A percentile compares a stretch with the other conserved stretches of the same genome.
Evolutionary conservation across 2,888 invertebrate species (phyloP).

Genomic region (Lithodes maja): DNA sequence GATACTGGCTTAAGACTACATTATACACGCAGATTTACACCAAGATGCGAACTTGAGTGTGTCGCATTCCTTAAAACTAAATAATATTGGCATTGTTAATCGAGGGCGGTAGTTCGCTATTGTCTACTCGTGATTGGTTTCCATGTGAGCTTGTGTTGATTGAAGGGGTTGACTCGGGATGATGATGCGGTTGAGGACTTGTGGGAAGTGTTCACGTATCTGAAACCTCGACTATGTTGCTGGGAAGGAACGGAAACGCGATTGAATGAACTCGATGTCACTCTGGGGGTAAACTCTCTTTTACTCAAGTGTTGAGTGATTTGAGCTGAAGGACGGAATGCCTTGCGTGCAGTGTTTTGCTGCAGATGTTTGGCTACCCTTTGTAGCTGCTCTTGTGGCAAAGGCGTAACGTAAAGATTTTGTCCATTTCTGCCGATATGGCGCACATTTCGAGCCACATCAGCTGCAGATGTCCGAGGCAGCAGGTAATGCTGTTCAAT

Average conservation of each 20-base stretch:
- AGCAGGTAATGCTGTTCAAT: conserved; percentile 25
- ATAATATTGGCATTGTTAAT: conserved; percentile 23
- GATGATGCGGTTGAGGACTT: conserved; percentile 19
- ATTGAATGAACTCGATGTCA: neutral
- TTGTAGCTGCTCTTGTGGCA: conserved; percentile 6
- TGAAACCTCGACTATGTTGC: neutral
- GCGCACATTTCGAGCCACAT: conserved; percentile 13
- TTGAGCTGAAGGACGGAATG: conserved; percentile 40
- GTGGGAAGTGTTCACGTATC: conserved; percentile 8
- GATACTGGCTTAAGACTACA: neutral
- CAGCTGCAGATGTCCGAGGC: neutral
- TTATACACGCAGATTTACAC: conserved; percentile 4
- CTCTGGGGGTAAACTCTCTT: conserved; percentile 32
- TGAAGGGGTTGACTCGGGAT: conserved; percentile 19
- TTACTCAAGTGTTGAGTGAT: conserved; percentile 18
- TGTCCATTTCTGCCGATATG: neutral
- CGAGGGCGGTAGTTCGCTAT: neutral
- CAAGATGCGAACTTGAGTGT: neutral
- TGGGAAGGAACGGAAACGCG: conserved; percentile 7
- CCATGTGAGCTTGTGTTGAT: conserved; percentile 33
- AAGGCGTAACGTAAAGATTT: conserved; percentile 43
- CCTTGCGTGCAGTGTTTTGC: neutral
- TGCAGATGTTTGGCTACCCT: neutral
- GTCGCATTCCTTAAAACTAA: neutral
- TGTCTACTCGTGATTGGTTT: conserved; percentile 10